Conservation (phyloP, 2,888 invertebrate genomes). For the Pammene fasciana region DNA sequence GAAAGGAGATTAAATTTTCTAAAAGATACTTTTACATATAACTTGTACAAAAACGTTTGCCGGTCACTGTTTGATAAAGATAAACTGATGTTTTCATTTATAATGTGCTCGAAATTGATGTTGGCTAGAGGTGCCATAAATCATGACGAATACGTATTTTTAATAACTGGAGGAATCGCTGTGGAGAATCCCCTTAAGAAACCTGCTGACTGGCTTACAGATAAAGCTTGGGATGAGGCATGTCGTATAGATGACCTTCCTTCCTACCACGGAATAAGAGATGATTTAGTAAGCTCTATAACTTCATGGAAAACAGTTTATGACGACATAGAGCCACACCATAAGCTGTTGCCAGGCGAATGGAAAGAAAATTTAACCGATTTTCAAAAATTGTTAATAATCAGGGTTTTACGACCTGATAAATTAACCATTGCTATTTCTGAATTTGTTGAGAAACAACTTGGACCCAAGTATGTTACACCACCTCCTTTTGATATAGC, state of each 20-base stretch:
- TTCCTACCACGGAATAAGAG: conserved; percentile 80
- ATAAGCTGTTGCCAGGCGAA: conserved; percentile 83
- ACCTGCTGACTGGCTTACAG: conserved; percentile 88
- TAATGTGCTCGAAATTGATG: conserved; percentile 89
- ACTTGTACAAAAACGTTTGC: conserved; percentile 91
- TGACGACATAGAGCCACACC: conserved; percentile 86
- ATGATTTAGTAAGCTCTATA: conserved; percentile 78
- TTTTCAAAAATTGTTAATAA: conserved; percentile 89
- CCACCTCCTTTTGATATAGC: conserved; percentile 91
- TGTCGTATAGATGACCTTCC: conserved; percentile 85
- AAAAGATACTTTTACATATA: conserved; percentile 90
- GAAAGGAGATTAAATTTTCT: conserved; percentile 87
- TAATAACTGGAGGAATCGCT: conserved; percentile 90
- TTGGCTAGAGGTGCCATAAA: conserved; percentile 83
- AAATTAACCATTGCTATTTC: conserved; percentile 86
- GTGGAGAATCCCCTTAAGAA: conserved; percentile 86
- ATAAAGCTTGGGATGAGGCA: conserved; percentile 91
- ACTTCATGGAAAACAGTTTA: conserved; percentile 86
- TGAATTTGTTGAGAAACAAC: conserved; percentile 85
- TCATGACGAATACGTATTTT: conserved; percentile 86
- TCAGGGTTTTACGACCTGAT: conserved; percentile 89
- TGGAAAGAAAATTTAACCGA: conserved; percentile 84
- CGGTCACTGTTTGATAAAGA: conserved; percentile 94
- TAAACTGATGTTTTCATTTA: conserved; percentile 91
- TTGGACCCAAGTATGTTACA: conserved; percentile 89